These are phyloP conservation scores for Pogonomyrmex californicus DNA, from an alignment of 1,140 invertebrate species.

Conservation along the genomic window DNA sequence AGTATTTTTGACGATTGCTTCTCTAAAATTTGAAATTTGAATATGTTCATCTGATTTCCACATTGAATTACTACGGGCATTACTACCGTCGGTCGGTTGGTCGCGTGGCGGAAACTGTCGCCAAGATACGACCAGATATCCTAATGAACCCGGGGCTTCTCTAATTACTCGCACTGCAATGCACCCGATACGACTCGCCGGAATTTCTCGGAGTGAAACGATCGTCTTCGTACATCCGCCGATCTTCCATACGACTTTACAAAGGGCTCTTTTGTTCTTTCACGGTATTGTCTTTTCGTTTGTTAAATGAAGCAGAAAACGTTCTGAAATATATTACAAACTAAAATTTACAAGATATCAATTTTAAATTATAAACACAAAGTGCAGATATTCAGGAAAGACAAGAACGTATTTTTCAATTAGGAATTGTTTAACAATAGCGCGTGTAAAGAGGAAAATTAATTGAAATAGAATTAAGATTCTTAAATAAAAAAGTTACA, in stretches of 20 bases:
- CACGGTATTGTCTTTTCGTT: background rate
- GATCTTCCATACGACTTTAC: slow-evolving; percentile 15
- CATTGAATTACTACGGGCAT: background rate
- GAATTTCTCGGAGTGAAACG: slow-evolving; percentile 58
- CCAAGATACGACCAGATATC: slow-evolving; percentile 78
- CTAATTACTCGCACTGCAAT: slow-evolving; percentile 78
- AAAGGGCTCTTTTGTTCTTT: background rate
- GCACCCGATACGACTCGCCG: slow-evolving; percentile 26
- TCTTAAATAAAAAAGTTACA: background rate
- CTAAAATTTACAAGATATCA: background rate
- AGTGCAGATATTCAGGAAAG: background rate
- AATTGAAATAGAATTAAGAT: background rate
- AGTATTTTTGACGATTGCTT: background rate
- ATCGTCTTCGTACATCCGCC: slow-evolving; percentile 62
- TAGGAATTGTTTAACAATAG: background rate
- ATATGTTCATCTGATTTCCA: background rate
- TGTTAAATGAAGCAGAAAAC: background rate
- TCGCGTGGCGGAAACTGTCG: slow-evolving; percentile 77
- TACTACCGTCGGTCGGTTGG: slow-evolving; percentile 63
- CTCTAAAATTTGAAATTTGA: background rate
- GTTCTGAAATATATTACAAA: background rate
- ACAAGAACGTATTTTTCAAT: background rate
- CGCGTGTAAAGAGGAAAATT: background rate
- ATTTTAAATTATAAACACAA: background rate
- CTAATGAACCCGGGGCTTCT: slow-evolving; percentile 80